phyloP scores from a whole-genome alignment of 1,140 invertebrate species.

The Ectropis grisescens region DNA sequence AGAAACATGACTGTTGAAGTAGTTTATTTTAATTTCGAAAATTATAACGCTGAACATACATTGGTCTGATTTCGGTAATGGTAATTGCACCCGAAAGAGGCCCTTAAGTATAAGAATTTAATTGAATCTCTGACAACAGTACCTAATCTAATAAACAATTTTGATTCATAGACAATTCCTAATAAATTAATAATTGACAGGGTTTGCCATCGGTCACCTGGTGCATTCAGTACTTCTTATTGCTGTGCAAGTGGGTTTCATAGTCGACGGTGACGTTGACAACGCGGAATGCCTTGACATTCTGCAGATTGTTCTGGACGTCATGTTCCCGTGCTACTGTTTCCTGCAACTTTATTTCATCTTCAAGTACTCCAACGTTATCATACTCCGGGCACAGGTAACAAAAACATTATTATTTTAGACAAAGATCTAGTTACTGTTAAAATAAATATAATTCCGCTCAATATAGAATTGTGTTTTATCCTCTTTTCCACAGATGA shows the following conservation, averaged over 20 bases:
- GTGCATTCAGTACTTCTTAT: constrained; percentile 77
- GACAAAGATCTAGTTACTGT: too few species aligned
- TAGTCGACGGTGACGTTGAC: constrained; percentile 40
- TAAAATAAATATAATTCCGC: neutral
- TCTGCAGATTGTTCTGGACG: constrained; percentile 62
- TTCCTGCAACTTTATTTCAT: constrained; percentile 81
- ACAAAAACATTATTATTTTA: constrained; percentile 2
- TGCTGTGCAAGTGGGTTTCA: constrained; percentile 74
- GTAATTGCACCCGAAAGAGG: too few species aligned
- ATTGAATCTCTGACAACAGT: too few species aligned
- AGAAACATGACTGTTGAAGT: too few species aligned
- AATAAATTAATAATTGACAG: constrained; percentile 52
- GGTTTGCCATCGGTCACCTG: constrained; percentile 80
- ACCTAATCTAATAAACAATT: too few species aligned
- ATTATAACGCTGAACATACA: too few species aligned
- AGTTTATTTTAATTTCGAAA: too few species aligned
- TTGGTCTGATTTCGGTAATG: too few species aligned
- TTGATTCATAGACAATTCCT: too few species aligned
- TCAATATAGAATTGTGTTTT: too few species aligned
- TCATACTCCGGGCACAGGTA: constrained; percentile 53
- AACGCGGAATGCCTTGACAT: constrained; percentile 53
- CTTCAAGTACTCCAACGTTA: constrained; percentile 84
- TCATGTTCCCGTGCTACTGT: constrained; percentile 77
- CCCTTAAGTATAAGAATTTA: too few species aligned
- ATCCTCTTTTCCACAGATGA: too few species aligned